These are phyloP conservation scores for Zoanthus solanderi DNA, from an alignment of 92 coral and sea anemone genomes.

Conservation along the genomic window DNA sequence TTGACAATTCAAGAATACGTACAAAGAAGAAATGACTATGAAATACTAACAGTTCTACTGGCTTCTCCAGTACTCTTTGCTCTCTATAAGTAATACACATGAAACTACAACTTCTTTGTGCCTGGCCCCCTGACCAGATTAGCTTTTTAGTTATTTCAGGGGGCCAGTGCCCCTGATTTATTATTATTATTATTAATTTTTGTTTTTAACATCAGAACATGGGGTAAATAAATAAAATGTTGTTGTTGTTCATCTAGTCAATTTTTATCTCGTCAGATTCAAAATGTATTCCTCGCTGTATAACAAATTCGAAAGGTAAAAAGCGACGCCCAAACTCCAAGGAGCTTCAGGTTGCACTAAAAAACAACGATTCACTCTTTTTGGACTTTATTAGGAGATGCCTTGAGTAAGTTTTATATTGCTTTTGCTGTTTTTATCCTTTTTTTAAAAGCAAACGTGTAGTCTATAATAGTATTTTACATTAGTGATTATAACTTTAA, in stretches of 20 bases:
- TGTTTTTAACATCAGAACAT: no score
- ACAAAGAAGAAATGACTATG: no score
- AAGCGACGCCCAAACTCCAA: slow-evolving; percentile 91
- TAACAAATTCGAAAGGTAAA: slow-evolving; percentile 95
- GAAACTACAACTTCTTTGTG: no score
- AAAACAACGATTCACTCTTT: slow-evolving; percentile 86
- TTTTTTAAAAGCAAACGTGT: neutral
- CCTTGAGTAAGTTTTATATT: slow-evolving; percentile 78
- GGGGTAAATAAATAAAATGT: no score
- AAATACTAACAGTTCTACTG: no score
- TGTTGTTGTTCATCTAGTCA: neutral
- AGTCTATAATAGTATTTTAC: neutral
- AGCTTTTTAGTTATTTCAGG: no score
- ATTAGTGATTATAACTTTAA: neutral
- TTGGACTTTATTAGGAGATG: slow-evolving; percentile 86
- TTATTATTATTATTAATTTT: no score
- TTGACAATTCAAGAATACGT: no score
- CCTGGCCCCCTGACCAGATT: no score
- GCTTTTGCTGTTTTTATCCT: neutral
- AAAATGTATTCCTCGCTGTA: slow-evolving; percentile 94
- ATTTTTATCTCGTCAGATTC: slow-evolving; percentile 73
- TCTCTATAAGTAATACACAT: no score
- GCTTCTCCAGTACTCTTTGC: no score
- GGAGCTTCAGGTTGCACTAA: slow-evolving; percentile 82
- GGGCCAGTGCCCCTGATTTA: no score